Base-by-base conservation (phyloP, 2,797 vertebrate genomes). In the Megalops cyprinoides region DNA sequence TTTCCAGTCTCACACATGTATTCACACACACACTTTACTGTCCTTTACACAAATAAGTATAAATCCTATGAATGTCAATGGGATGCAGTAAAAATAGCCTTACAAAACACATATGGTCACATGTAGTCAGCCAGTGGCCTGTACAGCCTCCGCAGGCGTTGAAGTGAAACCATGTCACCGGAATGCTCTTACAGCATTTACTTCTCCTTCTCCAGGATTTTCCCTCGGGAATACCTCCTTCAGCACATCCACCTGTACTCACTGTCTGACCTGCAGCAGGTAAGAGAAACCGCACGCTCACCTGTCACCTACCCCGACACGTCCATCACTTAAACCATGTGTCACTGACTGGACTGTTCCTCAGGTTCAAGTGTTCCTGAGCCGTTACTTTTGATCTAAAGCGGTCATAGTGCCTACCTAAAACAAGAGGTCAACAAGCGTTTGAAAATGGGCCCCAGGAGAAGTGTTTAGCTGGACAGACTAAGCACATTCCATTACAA, bases 191-290 rank as follows among this genome's bases (percentile, higher is more conserved):
- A 2, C 51, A 53, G 6, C 12, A 9, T 53, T 53, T 53, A 28
- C 0, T 62, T 37, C 55, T 80, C 67, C 4, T 88, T 20, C 90
- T 87, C 44, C 92, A 99, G 98, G 91, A 98, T 99, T 88, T 98
- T 98, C 83, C 98, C 98, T 81, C 94, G 97, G 87, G 98, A 99
- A 87, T 98, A 99, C 87, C 96, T 99, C 86, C 93, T 99, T 73
- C 98, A 99, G 82, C 97, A 99, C 88, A 97, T 99, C 83, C 98
- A 99, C 89, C 95, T 99, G 58, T 99, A 99, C 89, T 99, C 98
- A 51, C 91, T 99, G 0, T 93, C 97, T 34, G 98, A 99, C 87
- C 94, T 99, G 81, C 98, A 99, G 82, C 98, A 99, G 97, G 98
- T 99, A 92, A 88, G 77, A 79, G 23, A 18, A n/a, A 25, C 25